Percentiles rank a stretch among this genome's conserved stretches.
These are phyloP conservation scores for Tipula helvola DNA, from an alignment of 2,888 invertebrate genomes.

Conservation along the genomic window DNA sequence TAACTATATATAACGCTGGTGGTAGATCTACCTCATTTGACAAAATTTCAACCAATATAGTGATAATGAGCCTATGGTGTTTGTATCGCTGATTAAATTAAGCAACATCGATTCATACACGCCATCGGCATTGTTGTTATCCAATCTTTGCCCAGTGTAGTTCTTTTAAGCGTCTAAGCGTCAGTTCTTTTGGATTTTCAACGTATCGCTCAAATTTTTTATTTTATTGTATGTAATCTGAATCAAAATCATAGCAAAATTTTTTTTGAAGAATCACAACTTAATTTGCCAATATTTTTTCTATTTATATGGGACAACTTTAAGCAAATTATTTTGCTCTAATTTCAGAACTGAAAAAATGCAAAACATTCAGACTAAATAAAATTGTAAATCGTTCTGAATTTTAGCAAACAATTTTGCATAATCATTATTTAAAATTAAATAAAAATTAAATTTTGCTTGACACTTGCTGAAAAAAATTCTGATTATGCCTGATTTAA, in stretches of 20 bases:
- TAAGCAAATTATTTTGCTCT: neutral
- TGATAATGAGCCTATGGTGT: too few species aligned
- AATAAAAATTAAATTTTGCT: neutral
- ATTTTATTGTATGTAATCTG: neutral
- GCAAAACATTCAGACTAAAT: too few species aligned
- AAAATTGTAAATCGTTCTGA: too few species aligned
- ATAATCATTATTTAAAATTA: neutral
- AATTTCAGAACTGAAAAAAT: neutral
- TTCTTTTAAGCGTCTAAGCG: neutral
- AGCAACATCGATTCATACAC: neutral
- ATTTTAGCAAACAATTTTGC: neutral
- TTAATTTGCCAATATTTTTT: neutral
- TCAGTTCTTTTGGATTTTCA: neutral
- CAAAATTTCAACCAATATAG: too few species aligned
- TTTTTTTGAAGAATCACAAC: neutral
- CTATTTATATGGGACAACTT: too few species aligned
- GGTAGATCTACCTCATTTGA: neutral
- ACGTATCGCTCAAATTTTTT: neutral
- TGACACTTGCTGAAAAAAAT: neutral
- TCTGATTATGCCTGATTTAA: too few species aligned
- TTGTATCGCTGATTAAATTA: too few species aligned
- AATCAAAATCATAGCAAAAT: too few species aligned
- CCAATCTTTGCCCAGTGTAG: neutral
- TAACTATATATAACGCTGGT: neutral
- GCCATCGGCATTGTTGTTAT: neutral